Base-by-base conservation (phyloP, 2,113 vertebrate species). In the Odocoileus hemionus region DNA sequence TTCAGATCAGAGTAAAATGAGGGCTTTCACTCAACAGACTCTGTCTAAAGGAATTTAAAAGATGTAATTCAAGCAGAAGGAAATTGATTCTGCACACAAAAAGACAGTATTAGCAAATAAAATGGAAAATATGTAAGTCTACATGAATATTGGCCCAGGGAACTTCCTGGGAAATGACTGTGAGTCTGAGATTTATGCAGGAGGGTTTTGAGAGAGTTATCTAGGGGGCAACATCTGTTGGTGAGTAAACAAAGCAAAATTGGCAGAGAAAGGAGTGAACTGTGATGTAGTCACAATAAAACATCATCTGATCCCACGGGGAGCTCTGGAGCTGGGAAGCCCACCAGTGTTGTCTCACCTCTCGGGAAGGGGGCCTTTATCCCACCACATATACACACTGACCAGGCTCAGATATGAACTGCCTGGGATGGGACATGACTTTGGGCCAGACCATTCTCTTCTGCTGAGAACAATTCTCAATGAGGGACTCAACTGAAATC, bases 1-100 rank as follows among this genome's bases (percentile, higher is more conserved):
- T 86, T 93, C 50, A 26, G 5, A 97, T 76, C 33, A 83, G 96
- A 96, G 82, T 12, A 96, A 89, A 93, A 92, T 58, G 67, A 93
- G 47, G 47, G 89, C 52, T 80, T 76, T 85, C 21, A 85, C 28
- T 92, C 50, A 88, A 70, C 25, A 64, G 19, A 64, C 8, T 94
- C 85, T 91, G 25, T 43, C 23, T 80, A 67, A 57, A 88, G 21
- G 33, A 94, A 94, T 79, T 79, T 94, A 76, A 85, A n/a, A 23
- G 12, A 82, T 60, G 2, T 86, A 92, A 79, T 85, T 94, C 52
- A 94, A 5, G 17, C 19, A 64, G 70, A 92, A 86, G 79, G 14
- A 92, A 64, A 80, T 23, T 70, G 54, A 92, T 95, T 5, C 52
- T 55, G 88, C 33, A 88, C 33, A 30, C 16, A 90, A 70, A 64